Conservation (phyloP, 2,888 invertebrate genomes). For the Anorthoa munda region DNA sequence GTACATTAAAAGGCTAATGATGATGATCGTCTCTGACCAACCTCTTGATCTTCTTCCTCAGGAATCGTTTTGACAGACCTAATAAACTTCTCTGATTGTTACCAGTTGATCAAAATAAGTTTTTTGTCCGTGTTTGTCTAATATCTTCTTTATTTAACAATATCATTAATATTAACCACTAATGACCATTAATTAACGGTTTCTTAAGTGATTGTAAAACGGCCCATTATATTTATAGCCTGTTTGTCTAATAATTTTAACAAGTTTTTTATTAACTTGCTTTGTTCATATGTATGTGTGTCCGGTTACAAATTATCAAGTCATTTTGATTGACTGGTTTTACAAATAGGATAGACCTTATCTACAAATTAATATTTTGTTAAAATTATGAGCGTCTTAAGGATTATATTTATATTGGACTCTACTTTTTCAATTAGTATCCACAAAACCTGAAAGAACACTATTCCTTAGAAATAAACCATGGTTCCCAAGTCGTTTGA, state of each 20-base stretch:
- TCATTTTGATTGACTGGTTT: too few species aligned
- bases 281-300: too few species aligned
- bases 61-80: too few species aligned
- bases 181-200: constrained; percentile 13
- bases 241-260: constrained; percentile 2
- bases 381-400: not conserved
- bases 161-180: constrained; percentile 5
- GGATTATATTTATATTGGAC: not conserved
- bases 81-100: not conserved
- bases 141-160: constrained; percentile 9
- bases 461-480: not conserved
- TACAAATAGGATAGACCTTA: too few species aligned
- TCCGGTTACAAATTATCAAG: too few species aligned
- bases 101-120: not conserved
- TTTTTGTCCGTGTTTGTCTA: not conserved
- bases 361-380: not conserved
- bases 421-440: not conserved
- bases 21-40: not conserved
- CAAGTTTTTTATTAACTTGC: too few species aligned
- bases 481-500: constrained; percentile 21
- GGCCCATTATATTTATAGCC: not conserved
- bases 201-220: constrained; percentile 21
- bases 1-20: too few species aligned
- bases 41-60: not conserved
- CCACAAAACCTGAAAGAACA: not conserved